Conservation (phyloP, 1,140 invertebrate genomes). For the Drosophila kikkawai region DNA sequence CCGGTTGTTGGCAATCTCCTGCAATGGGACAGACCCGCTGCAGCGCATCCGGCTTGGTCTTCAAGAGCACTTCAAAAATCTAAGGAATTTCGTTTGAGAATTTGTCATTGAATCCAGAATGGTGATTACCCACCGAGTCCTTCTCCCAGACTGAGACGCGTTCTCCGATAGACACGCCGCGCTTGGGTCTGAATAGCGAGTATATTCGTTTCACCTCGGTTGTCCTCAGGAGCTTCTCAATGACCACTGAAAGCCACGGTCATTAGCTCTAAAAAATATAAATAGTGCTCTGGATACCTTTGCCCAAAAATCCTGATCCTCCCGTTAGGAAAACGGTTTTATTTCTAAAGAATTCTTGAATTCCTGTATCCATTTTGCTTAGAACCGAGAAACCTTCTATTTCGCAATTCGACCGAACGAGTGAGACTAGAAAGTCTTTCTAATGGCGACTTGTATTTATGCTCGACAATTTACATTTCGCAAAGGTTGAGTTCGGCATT, state of each 20-base stretch:
- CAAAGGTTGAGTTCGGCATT: slow-evolving; percentile 9
- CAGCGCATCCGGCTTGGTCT: slow-evolving; percentile 18
- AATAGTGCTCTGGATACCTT: slow-evolving; percentile 28
- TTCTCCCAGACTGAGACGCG: slow-evolving; percentile 88
- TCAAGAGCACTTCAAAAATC: slow-evolving; percentile 44
- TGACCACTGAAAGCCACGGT: slow-evolving; percentile 84
- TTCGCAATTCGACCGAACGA: not conserved
- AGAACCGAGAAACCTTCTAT: too few species aligned
- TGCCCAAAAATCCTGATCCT: slow-evolving; percentile 53
- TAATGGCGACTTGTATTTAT: slow-evolving; percentile 20
- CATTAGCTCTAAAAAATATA: not conserved
- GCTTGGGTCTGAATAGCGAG: slow-evolving; percentile 91
- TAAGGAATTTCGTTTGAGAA: not conserved
- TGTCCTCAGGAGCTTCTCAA: slow-evolving; percentile 93
- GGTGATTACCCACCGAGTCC: slow-evolving; percentile 62
- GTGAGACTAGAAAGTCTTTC: slow-evolving; percentile 5
- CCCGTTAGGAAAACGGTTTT: slow-evolving; percentile 52
- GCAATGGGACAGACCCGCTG: slow-evolving; percentile 83
- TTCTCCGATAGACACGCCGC: slow-evolving; percentile 89
- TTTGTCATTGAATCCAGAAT: not conserved
- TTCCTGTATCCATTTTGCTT: slow-evolving; percentile 37
- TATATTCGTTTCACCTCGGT: slow-evolving; percentile 89
- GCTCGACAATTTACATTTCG: not conserved
- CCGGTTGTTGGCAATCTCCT: slow-evolving; percentile 87
- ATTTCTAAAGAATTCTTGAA: slow-evolving; percentile 46